Conservation (phyloP, 2,113 vertebrate species). For the Rhinichthys klamathensis region DNA sequence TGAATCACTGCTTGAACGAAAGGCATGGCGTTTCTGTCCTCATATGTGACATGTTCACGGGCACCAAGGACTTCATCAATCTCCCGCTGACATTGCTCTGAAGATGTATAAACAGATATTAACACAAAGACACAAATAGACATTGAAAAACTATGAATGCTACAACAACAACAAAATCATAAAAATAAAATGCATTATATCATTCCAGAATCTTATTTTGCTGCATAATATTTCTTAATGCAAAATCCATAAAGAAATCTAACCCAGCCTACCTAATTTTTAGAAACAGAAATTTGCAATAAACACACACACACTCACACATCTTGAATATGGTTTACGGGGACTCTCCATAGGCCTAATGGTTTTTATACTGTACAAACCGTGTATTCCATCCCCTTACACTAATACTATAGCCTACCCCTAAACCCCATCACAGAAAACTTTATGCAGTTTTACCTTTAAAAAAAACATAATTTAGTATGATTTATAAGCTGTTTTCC, state of each 20-base stretch:
- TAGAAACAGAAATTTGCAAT: neutral
- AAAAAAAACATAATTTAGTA: no score
- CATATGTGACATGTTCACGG: slow-evolving; percentile 50
- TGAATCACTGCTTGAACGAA: slow-evolving; percentile 66
- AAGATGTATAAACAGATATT: neutral
- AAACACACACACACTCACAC: neutral
- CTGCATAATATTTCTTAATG: neutral
- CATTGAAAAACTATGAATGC: neutral
- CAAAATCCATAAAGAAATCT: neutral
- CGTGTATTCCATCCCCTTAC: no score
- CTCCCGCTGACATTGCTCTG: slow-evolving; percentile 68
- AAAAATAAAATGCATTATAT: neutral
- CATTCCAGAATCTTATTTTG: neutral
- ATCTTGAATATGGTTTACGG: no score
- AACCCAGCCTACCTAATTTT: neutral
- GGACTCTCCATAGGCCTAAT: no score
- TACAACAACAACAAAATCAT: no score
- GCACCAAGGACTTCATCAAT: slow-evolving; percentile 66
- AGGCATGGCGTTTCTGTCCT: slow-evolving; percentile 68
- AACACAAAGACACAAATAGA: neutral
- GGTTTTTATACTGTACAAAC: no score
- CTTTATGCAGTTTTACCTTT: no score
- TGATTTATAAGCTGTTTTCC: no score
- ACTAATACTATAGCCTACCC: no score
- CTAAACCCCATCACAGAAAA: no score